Evolutionary conservation across 2,797 vertebrate species (phyloP).

Genomic region (Mycteria americana): DNA sequence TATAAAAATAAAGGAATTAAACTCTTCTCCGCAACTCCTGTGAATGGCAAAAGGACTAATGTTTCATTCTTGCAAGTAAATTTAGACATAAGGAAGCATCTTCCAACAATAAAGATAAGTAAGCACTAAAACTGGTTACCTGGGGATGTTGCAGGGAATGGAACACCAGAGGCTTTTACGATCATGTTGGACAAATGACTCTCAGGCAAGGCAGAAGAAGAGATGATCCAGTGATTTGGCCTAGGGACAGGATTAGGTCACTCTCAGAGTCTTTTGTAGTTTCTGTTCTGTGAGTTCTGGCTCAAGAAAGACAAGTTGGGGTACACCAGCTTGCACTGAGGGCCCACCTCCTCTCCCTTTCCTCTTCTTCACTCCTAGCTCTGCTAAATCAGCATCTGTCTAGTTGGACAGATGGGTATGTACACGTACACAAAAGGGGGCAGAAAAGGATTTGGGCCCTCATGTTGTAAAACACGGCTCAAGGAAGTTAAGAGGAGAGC

Average conservation of each 20-base stretch:
- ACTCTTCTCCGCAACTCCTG: background rate
- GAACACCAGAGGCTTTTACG: background rate
- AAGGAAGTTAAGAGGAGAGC: background rate
- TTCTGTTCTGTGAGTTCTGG: background rate
- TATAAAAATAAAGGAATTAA: background rate
- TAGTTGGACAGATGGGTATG: background rate
- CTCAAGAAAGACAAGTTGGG: background rate
- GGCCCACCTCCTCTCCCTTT: background rate
- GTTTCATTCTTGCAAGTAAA: background rate
- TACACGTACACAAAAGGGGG: background rate
- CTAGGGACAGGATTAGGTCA: background rate
- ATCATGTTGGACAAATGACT: background rate
- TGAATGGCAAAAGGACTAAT: background rate
- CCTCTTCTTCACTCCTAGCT: background rate
- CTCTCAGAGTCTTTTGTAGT: background rate
- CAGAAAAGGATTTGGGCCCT: background rate
- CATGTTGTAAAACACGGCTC: background rate
- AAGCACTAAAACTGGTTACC: background rate
- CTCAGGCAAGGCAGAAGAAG: accelerated
- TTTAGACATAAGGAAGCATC: background rate
- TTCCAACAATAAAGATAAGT: background rate
- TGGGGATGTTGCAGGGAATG: background rate
- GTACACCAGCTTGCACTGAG: background rate
- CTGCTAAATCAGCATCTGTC: background rate
- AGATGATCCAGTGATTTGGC: background rate